Evolutionary conservation across 1,140 invertebrate genomes (phyloP).

Genomic region (Tribolium castaneum): DNA sequence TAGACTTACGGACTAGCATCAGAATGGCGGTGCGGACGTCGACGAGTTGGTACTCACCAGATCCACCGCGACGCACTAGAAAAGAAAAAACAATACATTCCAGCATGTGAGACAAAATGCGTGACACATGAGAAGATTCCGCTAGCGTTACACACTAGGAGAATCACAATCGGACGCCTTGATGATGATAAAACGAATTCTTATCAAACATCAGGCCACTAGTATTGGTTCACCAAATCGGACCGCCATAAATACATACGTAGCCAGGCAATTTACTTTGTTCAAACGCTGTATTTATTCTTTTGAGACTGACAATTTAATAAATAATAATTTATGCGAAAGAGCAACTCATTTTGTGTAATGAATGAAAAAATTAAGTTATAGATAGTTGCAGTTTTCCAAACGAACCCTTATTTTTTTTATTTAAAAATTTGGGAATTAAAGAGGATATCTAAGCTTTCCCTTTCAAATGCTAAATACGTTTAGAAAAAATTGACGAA

Average conservation of each 20-base stretch:
- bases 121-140: neutral
- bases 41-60: slow-evolving; percentile 23
- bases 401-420: too few relatives aligned
- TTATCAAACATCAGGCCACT: neutral
- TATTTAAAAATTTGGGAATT: too few relatives aligned
- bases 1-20: slow-evolving; percentile 18
- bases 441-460: too few relatives aligned
- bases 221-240: neutral
- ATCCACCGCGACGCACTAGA: slow-evolving; percentile 28
- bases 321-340: too few relatives aligned
- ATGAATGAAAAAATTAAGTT: too few relatives aligned
- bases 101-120: neutral
- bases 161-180: neutral
- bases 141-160: neutral
- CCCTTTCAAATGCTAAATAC: too few relatives aligned
- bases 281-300: too few relatives aligned
- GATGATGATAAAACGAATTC: neutral
- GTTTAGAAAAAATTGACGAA: too few relatives aligned
- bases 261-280: too few relatives aligned
- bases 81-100: slow-evolving; percentile 31
- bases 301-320: too few relatives aligned
- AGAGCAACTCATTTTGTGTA: too few relatives aligned
- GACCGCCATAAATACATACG: neutral
- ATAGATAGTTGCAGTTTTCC: too few relatives aligned
- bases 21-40: neutral